Evolutionary conservation across 1,140 invertebrate species (phyloP), one percentile per base, ranked within the genome.

Genomic region (Zaprionus camerounensis): DNA sequence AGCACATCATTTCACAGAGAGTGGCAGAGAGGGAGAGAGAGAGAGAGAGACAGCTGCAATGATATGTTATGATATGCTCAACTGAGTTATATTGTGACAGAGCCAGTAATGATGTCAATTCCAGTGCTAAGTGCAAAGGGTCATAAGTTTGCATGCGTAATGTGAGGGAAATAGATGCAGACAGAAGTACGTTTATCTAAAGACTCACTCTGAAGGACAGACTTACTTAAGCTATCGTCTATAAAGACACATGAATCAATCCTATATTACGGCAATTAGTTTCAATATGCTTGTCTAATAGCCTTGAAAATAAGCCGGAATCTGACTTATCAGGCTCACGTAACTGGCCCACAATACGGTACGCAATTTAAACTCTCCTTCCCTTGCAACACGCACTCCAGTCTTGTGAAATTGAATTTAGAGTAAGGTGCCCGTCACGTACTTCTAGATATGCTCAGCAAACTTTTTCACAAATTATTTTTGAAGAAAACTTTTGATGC

Each of bases 21-120:
- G n/a, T 20, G 44, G 34, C 26, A 34, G 7, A 13, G 36, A 55
- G 13, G 36, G 62, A 51, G 6, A 55, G 17, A 13, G 36, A 55
- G 13, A 24, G 62, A 51, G 6, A 55, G 17, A 38, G 49, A 15
- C 62, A 46, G 44, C 53, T 78, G 26, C 41, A 85, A 88, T 90
- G 85, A 88, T 78, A 80, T 84, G 78, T 90, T 88, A 81, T 71
- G 7, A 9, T 31, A 9, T 31, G 24, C 62, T 56, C 57, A 72
- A 55, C 76, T 78, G 68, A 79, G 73, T 79, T 79, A 79, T 79
- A 67, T 57, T 71, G 58, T 64, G 51, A 57, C 51, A 71, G 71
- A 68, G 22, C 24, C 67, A 71, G 67, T 71, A 57, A 79, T 76
- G 44, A 26, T 26, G 24, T 20, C 20, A 20, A 20, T 1, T 20